These are phyloP conservation scores for Symphodus melops DNA, from an alignment of 2,113 vertebrate genomes.

Conservation along the genomic window DNA sequence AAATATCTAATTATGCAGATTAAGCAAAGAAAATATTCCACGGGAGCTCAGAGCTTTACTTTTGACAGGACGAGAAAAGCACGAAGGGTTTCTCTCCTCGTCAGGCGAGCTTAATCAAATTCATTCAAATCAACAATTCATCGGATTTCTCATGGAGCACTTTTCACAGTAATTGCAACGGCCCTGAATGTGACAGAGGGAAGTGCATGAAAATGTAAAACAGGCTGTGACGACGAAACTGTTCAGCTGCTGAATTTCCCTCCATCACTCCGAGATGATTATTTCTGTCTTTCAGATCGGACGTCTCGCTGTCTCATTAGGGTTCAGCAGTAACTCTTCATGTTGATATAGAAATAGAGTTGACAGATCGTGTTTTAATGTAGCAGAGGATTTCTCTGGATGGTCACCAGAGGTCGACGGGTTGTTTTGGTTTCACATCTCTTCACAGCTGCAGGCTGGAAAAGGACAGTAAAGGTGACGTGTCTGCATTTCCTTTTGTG, in stretches of 20 bases:
- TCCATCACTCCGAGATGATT: constrained; percentile 3
- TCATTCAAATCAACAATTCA: constrained; percentile 23
- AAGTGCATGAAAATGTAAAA: constrained; percentile 2
- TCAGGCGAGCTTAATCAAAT: constrained; percentile 27
- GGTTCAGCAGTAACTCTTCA: not conserved
- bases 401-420: not conserved
- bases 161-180: constrained; percentile 1
- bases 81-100: constrained; percentile 15
- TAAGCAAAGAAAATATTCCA: constrained; percentile 14
- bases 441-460: too few relatives aligned
- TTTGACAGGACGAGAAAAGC: constrained; percentile 8
- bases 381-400: not conserved
- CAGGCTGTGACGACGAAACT: constrained; percentile 12
- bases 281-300: constrained; percentile 3
- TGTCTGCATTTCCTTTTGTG: too few relatives aligned
- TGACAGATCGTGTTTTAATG: not conserved
- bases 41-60: constrained; percentile 3
- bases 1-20: constrained; percentile 37
- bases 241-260: constrained; percentile 9
- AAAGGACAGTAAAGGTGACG: too few relatives aligned
- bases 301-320: constrained; percentile 13
- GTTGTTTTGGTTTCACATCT: not conserved
- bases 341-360: not conserved
- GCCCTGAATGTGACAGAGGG: not conserved
- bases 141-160: constrained; percentile 11